Conservation (phyloP, 2,113 vertebrate genomes). For the Megaptera novaeangliae region DNA sequence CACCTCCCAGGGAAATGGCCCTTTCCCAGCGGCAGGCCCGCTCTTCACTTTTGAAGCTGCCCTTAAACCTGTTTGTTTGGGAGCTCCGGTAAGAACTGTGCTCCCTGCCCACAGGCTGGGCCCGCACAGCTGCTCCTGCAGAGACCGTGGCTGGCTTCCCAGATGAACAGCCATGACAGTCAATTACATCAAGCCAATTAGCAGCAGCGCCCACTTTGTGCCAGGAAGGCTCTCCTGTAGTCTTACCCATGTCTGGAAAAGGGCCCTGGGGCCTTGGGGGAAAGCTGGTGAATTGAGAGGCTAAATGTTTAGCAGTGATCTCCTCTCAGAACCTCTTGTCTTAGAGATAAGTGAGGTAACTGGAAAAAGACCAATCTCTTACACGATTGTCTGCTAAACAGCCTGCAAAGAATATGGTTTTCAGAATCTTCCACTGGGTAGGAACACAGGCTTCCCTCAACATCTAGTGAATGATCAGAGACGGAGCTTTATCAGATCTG, state of each 20-base stretch:
- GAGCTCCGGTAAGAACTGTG: neutral
- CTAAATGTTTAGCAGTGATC: slow-evolving; percentile 14
- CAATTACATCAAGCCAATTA: slow-evolving; percentile 72
- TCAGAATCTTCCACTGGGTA: neutral
- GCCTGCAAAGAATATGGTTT: slow-evolving; percentile 30
- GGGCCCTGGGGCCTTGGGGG: neutral
- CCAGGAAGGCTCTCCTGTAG: slow-evolving; percentile 44
- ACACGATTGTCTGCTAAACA: neutral
- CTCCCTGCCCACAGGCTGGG: neutral
- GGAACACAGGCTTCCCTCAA: slow-evolving; percentile 42
- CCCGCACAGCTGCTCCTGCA: neutral
- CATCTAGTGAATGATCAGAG: slow-evolving; percentile 30
- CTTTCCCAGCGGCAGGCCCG: neutral
- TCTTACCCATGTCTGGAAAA: slow-evolving; percentile 41
- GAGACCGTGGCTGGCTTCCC: slow-evolving; percentile 53
- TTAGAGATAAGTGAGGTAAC: neutral
- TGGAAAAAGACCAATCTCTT: slow-evolving; percentile 26
- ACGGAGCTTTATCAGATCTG: slow-evolving; percentile 44
- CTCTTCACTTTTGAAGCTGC: slow-evolving; percentile 46
- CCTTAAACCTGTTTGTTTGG: slow-evolving; percentile 47
- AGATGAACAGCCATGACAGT: neutral
- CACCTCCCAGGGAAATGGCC: slow-evolving; percentile 35
- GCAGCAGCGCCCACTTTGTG: slow-evolving; percentile 36
- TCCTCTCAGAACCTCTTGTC: slow-evolving; percentile 2
- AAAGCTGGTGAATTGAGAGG: neutral